Base-by-base conservation (phyloP, 2,888 invertebrate genomes). In the Flexamia atlantica region DNA sequence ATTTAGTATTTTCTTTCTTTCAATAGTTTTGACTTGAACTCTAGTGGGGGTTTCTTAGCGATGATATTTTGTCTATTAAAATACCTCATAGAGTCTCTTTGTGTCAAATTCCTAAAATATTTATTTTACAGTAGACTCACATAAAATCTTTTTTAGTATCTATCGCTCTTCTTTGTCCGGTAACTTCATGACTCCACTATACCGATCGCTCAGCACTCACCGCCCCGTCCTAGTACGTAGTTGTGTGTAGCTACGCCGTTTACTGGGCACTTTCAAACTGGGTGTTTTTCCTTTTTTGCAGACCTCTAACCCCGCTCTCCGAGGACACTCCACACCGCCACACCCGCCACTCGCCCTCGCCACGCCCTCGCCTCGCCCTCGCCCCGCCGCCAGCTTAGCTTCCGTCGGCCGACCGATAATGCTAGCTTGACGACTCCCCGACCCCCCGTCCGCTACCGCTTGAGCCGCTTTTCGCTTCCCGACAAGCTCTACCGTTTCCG, bases 261-360 rank as follows among this genome's bases (percentile, higher is more conserved):
- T 76, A 76, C 70, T n/a, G 80, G 84, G 84, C 70, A 70, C 76
- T 80, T 80, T 85, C n/a, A 79, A 85, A 84, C 84, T 85, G 82
- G 84, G 85, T 84, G 84, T 85, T 86, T 86, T 87, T 85, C 83
- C 85, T 81, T 74, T 85, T 87, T 86, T 87, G 85, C 87, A 86
- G 87, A 87, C 86, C 86, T 87, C 84, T 86, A 85, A 86, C 86
- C 86, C 84, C 86, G 85, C 85, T 84, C 86, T 85, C 86, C 87
- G 82, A 50, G 46, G 82, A 83, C 50, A 42, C 82, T 74, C 57
- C 72, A 14, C 68, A 36, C 82, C 72, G 46, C 53, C 50, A 32
- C 81, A 23, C 40, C 64, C 70, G 64, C 81, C 68, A 68, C 28
- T 32, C 64, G 32, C 81, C 60, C 36, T 17, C 42, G 23, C 5